These are phyloP conservation scores for Drosophila kohkoa DNA, from an alignment of 1,140 invertebrate species.

Conservation along the genomic window DNA sequence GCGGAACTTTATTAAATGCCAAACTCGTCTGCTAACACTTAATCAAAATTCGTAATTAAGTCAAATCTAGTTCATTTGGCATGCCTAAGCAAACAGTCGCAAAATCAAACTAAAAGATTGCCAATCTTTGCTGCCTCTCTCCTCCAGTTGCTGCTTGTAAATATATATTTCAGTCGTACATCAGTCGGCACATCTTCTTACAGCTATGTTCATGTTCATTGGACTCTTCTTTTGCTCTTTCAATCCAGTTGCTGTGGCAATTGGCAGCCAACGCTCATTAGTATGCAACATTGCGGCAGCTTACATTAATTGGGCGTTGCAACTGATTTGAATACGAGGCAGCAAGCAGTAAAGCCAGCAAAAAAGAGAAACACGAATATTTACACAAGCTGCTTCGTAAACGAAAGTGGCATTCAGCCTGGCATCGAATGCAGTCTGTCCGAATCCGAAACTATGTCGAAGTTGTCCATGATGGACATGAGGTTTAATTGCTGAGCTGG, in stretches of 20 bases:
- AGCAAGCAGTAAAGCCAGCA: conserved; percentile 17
- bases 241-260: conserved; percentile 3
- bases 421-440: conserved; percentile 27
- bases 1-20: not conserved
- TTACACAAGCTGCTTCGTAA: conserved; percentile 26
- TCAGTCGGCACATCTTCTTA: conserved; percentile 24
- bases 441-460: conserved; percentile 14
- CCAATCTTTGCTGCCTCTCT: no score
- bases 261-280: conserved; percentile 60
- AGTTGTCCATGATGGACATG: conserved; percentile 49
- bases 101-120: conserved; percentile 7
- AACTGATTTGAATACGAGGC: conserved; percentile 80
- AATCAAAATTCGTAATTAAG: conserved; percentile 15
- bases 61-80: conserved; percentile 26
- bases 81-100: conserved; percentile 23
- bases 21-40: not conserved
- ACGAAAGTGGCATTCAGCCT: conserved; percentile 42
- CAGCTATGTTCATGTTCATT: conserved; percentile 17
- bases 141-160: not conserved
- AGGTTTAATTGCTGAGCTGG: conserved; percentile 71
- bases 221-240: conserved; percentile 1
- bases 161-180: conserved; percentile 4
- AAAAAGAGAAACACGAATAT: conserved; percentile 32
- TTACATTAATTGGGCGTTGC: conserved; percentile 84
- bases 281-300: conserved; percentile 79